Evolutionary conservation across 1,140 invertebrate genomes (phyloP).

Genomic region (Drosophila malerkotliana): DNA sequence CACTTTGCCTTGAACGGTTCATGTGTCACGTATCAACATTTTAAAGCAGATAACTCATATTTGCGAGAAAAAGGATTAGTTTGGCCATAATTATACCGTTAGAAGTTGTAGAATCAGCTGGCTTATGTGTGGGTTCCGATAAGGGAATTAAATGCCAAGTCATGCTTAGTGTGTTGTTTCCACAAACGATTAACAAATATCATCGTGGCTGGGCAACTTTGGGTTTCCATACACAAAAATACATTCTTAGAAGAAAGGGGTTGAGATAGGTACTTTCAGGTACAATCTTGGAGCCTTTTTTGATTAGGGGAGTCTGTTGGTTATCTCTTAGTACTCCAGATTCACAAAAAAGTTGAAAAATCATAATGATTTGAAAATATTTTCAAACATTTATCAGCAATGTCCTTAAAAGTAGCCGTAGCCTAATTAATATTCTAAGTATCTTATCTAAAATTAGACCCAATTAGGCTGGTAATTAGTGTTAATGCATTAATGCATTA

Average conservation of each 20-base stretch:
- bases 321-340: too few species aligned
- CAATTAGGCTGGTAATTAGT: neutral
- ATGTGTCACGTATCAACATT: neutral
- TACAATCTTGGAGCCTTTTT: too few species aligned
- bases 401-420: too few species aligned
- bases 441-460: too few species aligned
- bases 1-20: neutral
- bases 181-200: neutral
- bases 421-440: too few species aligned
- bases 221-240: neutral
- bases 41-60: neutral
- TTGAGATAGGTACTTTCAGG: too few species aligned
- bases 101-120: neutral
- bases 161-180: constrained; percentile 47
- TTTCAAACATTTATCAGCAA: too few species aligned
- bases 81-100: neutral
- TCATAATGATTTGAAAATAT: too few species aligned
- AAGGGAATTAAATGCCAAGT: constrained; percentile 18
- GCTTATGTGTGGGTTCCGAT: constrained; percentile 1
- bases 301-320: too few species aligned
- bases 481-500: neutral
- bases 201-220: constrained; percentile 4
- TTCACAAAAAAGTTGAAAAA: too few species aligned
- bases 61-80: neutral
- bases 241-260: too few species aligned